Percentiles rank a stretch among this genome's conserved stretches.
phyloP scores from a whole-genome alignment of 2,797 vertebrate genomes.

The Ctenopoma kingsleyae region DNA sequence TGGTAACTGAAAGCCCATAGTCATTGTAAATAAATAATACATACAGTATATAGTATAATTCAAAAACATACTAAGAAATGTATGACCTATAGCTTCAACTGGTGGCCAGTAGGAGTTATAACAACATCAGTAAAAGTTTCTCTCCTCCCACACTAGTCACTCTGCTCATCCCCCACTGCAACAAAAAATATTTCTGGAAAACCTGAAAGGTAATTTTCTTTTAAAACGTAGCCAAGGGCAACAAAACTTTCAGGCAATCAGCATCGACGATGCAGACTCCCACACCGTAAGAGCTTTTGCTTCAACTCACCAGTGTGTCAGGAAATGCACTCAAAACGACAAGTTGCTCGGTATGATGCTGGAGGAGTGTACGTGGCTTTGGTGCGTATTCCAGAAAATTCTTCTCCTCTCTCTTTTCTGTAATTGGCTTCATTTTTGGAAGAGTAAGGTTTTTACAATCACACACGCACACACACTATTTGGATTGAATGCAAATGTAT shows the following conservation, averaged over 20 bases:
- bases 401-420: slow-evolving; percentile 23
- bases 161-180: slow-evolving; percentile 6
- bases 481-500: slow-evolving; percentile 58
- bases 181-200: slow-evolving; percentile 36
- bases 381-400: slow-evolving; percentile 22
- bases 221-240: slow-evolving; percentile 27
- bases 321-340: slow-evolving; percentile 24
- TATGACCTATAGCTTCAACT: slow-evolving; percentile 13
- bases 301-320: slow-evolving; percentile 23
- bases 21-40: background rate
- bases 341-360: slow-evolving; percentile 9
- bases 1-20: background rate
- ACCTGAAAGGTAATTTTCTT: slow-evolving; percentile 13
- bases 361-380: slow-evolving; percentile 10
- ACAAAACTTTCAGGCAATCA: slow-evolving; percentile 38
- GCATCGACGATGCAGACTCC: slow-evolving; percentile 24
- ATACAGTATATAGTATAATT: background rate
- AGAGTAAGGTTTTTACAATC: slow-evolving; percentile 33
- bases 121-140: slow-evolving; percentile 17
- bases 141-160: slow-evolving; percentile 20
- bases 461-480: slow-evolving; percentile 1
- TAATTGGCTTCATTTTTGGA: slow-evolving; percentile 64
- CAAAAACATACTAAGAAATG: background rate
- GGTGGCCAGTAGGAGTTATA: slow-evolving; percentile 16
- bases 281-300: slow-evolving; percentile 1